Base-by-base conservation (phyloP, 2,797 vertebrate genomes). In the Sebastiscus albofasciatus region DNA sequence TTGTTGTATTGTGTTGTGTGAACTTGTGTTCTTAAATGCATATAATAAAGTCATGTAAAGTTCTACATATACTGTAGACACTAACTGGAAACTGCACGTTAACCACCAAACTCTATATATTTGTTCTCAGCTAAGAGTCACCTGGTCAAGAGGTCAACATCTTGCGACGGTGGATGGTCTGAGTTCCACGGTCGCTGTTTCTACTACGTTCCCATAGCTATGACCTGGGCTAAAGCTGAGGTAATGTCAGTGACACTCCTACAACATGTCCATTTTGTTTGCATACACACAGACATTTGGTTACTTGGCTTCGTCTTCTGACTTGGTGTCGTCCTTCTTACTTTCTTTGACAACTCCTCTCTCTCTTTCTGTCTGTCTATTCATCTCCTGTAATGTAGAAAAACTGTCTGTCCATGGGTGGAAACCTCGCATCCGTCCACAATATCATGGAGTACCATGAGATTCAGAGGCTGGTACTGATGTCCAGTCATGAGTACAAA, bases 171-270 rank as follows among this genome's bases (percentile, higher is more conserved):
- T 0, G 4, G 2, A 1, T 77, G 58, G 67, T 16, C 4, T 6
- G 0, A 0, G 24, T 12, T 2, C n/a, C 1, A 5, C 0, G 3
- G 36, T 2, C 27, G 16, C 33, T 67, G 61, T 66, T 79, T 46
- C 36, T 1, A 0, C 12, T 79, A 14, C 2, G 8, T 58, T 46
- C 14, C 14, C 14, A 46, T 7, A 18, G 14, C 0, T 4, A 34
- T 46, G 27, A 34, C 3, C 1, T 79, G 68, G 76, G 16, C 4
- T 1, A 1, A 26, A 8, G 60, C 76, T 20, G 67, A 78, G 67
- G 76, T 78, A 56, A 62, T 14, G 5, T 46, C 3, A 46, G 0
- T 18, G 42, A 46, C 42, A 42, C 39, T 42, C 3, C 39, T 42
- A 16, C 42, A 6, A 46, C 42, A 46, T 18, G 42, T 46, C 14